These are phyloP conservation scores for Podarcis raffonei DNA, from an alignment of 2,113 vertebrate genomes.

Conservation along the genomic window DNA sequence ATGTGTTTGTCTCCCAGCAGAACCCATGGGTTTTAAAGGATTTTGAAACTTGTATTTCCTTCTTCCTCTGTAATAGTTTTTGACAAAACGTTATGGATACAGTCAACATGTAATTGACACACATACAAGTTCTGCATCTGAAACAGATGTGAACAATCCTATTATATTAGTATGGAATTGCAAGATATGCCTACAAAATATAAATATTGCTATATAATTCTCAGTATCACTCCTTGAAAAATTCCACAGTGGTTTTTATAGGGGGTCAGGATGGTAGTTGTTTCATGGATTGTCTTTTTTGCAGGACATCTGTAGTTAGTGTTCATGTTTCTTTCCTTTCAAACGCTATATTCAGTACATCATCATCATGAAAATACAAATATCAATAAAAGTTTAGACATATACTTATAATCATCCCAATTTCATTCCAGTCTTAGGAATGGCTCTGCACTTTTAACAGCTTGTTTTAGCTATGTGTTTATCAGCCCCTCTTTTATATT, in stretches of 20 bases:
- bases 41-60: neutral
- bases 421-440: neutral
- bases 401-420: neutral
- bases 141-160: slow-evolving; percentile 22
- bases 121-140: slow-evolving; percentile 8
- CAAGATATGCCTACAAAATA: neutral
- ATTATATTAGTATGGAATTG: neutral
- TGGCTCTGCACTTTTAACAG: no score
- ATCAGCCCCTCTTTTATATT: no score
- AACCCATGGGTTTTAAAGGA: neutral
- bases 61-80: neutral
- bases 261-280: no score
- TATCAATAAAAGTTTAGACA: neutral
- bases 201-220: neutral
- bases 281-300: neutral
- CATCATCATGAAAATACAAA: neutral
- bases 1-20: neutral
- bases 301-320: neutral
- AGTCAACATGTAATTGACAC: neutral
- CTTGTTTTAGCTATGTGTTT: no score
- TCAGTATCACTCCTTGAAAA: neutral
- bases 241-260: neutral
- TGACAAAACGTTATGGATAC: slow-evolving; percentile 20
- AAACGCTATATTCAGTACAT: neutral
- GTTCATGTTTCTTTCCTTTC: neutral